These are phyloP conservation scores for Paralichthys olivaceus DNA, from an alignment of 2,113 vertebrate species.

Conservation along the genomic window DNA sequence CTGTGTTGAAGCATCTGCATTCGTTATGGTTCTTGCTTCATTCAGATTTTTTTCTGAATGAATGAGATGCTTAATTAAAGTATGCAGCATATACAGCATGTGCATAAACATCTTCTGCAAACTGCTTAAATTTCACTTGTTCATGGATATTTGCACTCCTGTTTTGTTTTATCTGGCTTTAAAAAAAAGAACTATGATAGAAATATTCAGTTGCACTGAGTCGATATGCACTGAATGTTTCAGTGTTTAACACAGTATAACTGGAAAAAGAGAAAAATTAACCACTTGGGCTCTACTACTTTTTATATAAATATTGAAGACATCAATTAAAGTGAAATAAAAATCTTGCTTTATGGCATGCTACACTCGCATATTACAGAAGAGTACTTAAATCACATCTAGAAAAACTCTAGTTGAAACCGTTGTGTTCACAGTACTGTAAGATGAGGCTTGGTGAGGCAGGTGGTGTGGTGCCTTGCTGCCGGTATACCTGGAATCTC, in stretches of 20 bases:
- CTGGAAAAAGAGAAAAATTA: not conserved
- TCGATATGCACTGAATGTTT: not conserved
- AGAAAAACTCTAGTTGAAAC: not conserved
- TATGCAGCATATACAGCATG: no score
- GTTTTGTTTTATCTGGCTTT: no score
- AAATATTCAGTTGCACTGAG: not conserved
- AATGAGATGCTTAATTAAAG: not conserved
- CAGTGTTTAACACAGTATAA: not conserved
- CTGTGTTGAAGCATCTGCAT: not conserved
- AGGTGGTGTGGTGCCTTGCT: conserved; percentile 42
- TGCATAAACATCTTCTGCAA: no score
- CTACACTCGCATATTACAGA: not conserved
- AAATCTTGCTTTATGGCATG: not conserved
- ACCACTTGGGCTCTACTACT: not conserved
- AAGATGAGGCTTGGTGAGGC: conserved; percentile 31
- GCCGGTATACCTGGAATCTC: conserved; percentile 45
- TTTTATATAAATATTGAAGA: not conserved
- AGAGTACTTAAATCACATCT: not conserved
- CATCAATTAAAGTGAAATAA: not conserved
- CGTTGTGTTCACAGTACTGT: conserved; percentile 8
- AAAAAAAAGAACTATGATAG: no score
- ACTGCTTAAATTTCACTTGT: no score
- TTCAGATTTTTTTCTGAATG: not conserved
- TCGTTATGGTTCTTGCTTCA: not conserved
- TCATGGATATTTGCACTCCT: no score